Evolutionary conservation across 2,113 vertebrate species (phyloP).

Genomic region (Rhinolophus sinicus): DNA sequence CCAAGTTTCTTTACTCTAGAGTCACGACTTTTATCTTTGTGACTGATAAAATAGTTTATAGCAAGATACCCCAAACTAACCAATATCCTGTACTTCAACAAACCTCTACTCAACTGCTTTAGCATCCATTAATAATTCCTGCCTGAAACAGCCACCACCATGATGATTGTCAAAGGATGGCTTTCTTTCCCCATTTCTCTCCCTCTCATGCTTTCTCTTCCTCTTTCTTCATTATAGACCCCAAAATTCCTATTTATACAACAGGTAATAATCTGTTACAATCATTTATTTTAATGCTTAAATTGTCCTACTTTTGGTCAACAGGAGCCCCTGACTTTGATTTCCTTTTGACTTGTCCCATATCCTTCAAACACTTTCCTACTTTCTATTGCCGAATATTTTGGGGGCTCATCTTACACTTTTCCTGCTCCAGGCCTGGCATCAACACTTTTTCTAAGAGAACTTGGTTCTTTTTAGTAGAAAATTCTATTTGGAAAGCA

Average conservation of each 20-base stretch:
- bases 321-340: background rate
- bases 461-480: background rate
- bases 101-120: background rate
- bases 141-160: background rate
- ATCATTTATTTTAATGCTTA: background rate
- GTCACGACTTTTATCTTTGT: background rate
- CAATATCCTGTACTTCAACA: background rate
- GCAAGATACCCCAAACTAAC: background rate
- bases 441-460: background rate
- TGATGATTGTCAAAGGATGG: background rate
- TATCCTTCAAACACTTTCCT: background rate
- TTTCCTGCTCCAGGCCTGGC: background rate
- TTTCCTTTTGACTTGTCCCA: background rate
- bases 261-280: background rate
- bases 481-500: constrained; percentile 59
- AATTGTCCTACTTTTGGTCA: background rate
- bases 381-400: constrained; percentile 28
- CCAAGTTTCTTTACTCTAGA: background rate
- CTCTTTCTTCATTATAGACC: background rate
- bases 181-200: background rate
- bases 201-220: background rate
- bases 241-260: background rate
- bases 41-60: background rate
- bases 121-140: background rate
- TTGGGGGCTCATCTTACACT: background rate